phyloP scores from a whole-genome alignment of 1,140 invertebrate genomes.

The Drosophila erecta region DNA sequence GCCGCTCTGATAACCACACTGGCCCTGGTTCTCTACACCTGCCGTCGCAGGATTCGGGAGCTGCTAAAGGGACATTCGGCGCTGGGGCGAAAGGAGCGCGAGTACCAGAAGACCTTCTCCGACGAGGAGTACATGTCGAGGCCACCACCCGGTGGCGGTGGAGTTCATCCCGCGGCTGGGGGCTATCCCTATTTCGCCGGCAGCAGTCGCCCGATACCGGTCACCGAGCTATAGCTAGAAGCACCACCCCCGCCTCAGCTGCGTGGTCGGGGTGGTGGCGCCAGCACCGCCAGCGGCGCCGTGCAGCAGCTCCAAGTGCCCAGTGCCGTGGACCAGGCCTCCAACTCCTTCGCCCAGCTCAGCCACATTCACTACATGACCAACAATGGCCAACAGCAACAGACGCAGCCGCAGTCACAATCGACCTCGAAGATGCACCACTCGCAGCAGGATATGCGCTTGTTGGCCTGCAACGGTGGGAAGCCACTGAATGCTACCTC shows the following conservation, averaged over 20 bases:
- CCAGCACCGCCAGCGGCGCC: constrained; percentile 27
- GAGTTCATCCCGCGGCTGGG: constrained; percentile 51
- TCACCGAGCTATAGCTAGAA: constrained; percentile 97
- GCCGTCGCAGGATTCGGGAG: constrained; percentile 90
- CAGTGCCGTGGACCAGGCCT: constrained; percentile 64
- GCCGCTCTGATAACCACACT: constrained; percentile 89
- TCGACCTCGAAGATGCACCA: constrained; percentile 50
- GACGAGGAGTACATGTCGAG: constrained; percentile 93
- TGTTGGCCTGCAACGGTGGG: constrained; percentile 63
- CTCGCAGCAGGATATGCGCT: constrained; percentile 74
- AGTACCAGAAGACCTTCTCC: constrained; percentile 94
- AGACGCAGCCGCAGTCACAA: not conserved
- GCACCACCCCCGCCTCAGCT: constrained; percentile 84
- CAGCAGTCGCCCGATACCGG: constrained; percentile 91
- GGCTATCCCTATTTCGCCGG: constrained; percentile 71
- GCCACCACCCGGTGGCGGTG: constrained; percentile 65
- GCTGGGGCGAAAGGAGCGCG: constrained; percentile 91
- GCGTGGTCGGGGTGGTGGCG: constrained; percentile 75
- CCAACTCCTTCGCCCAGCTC: constrained; percentile 81
- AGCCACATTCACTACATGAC: constrained; percentile 84
- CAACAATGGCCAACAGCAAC: constrained; percentile 48
- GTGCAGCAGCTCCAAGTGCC: constrained; percentile 80
- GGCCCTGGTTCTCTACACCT: constrained; percentile 90
- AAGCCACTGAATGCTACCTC: constrained; percentile 58
- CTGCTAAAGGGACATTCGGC: constrained; percentile 92